Percentiles rank a stretch among this genome's conserved stretches.
Conservation (phyloP, 2,888 invertebrate genomes). For the Cheilosia vernalis region DNA sequence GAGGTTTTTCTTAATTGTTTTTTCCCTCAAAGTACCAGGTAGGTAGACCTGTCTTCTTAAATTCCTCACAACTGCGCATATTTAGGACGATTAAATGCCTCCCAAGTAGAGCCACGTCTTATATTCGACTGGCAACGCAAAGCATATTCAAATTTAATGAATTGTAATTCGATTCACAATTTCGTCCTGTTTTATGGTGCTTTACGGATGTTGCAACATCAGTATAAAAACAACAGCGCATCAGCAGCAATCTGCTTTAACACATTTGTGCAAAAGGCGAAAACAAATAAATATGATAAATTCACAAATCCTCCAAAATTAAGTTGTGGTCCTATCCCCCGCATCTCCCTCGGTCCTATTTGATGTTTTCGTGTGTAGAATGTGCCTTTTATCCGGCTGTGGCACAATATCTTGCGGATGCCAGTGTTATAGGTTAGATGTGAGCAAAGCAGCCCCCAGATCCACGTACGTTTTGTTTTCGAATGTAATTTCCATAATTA, state of each 20-base stretch:
- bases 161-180: constrained; percentile 46
- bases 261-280: constrained; percentile 32
- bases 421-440: not conserved
- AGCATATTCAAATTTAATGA: constrained; percentile 36
- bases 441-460: not conserved
- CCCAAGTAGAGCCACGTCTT: too few species aligned
- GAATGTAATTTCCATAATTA: constrained; percentile 74
- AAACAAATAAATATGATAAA: constrained; percentile 67
- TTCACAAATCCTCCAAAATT: constrained; percentile 49
- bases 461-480: constrained; percentile 39
- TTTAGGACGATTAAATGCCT: too few species aligned
- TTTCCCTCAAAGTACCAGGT: too few species aligned
- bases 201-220: not conserved
- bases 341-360: not conserved
- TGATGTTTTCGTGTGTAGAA: not conserved
- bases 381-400: not conserved
- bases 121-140: not conserved
- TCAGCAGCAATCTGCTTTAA: not conserved
- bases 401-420: not conserved
- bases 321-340: constrained; percentile 1
- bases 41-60: too few species aligned
- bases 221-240: constrained; percentile 12
- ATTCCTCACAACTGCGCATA: too few species aligned
- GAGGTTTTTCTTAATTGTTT: too few species aligned
- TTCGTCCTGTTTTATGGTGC: constrained; percentile 7